Percentiles rank a stretch among this genome's conserved stretches.
phyloP scores from a whole-genome alignment of 2,888 invertebrate genomes.

The Acanthococcus lagerstroemiae region DNA sequence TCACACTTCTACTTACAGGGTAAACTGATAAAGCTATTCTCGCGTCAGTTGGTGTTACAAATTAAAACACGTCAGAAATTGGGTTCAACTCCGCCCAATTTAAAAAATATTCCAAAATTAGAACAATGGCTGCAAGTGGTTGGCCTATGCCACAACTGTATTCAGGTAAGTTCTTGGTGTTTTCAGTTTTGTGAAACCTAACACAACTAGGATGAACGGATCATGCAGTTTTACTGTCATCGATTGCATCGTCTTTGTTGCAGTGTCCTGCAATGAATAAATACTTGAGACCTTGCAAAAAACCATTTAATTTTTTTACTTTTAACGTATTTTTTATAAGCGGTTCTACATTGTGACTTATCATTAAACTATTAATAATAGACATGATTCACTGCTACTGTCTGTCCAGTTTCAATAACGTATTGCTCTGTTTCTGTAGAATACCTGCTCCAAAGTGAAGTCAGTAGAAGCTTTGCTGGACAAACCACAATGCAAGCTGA shows the following conservation, averaged over 20 bases:
- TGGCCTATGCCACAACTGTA: conserved; percentile 62
- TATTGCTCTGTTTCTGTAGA: conserved; percentile 43
- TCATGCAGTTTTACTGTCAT: not conserved
- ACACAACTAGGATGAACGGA: too few relatives aligned
- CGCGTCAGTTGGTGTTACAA: conserved; percentile 79
- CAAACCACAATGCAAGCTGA: conserved; percentile 71
- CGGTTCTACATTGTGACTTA: conserved; percentile 22
- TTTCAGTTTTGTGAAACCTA: too few relatives aligned
- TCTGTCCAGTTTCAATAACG: not conserved
- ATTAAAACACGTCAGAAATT: conserved; percentile 59
- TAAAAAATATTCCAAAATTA: conserved; percentile 66
- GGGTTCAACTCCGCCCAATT: conserved; percentile 47
- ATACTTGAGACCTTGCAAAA: too few relatives aligned
- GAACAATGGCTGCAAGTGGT: conserved; percentile 88
- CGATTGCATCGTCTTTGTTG: not conserved
- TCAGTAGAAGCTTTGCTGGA: conserved; percentile 73
- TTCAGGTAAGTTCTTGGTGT: conserved; percentile 48
- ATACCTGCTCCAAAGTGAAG: conserved; percentile 58
- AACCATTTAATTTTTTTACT: too few relatives aligned
- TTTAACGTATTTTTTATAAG: conserved; percentile 18
- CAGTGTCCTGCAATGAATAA: too few relatives aligned
- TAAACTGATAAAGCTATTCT: conserved; percentile 86
- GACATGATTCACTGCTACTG: too few relatives aligned
- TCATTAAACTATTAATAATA: too few relatives aligned
- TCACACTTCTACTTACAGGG: conserved; percentile 56